These are phyloP conservation scores for Haliclona indistincta DNA, from an alignment of 37 sponge, comb jelly and placozoan genomes.

Conservation along the genomic window DNA sequence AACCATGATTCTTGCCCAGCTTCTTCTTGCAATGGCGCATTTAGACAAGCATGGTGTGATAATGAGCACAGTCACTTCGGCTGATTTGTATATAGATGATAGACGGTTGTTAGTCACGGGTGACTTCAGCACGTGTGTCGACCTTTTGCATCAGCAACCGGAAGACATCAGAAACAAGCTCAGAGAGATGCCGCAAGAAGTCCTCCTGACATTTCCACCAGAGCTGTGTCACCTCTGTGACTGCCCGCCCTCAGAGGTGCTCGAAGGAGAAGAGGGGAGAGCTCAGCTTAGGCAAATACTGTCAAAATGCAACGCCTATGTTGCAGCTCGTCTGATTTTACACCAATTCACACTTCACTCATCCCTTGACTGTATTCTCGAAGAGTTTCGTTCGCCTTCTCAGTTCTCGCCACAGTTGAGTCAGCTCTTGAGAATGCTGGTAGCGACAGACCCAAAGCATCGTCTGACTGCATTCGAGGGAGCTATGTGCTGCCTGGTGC, in stretches of 20 bases:
- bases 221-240: background rate
- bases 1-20: constrained; percentile 20
- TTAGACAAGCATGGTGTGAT: constrained; percentile 24
- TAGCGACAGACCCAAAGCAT: constrained; percentile 15
- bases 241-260: constrained; percentile 22
- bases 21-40: constrained; percentile 36
- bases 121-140: constrained; percentile 11
- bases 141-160: background rate
- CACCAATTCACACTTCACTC: background rate
- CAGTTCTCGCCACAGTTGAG: constrained; percentile 29
- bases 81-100: constrained; percentile 11
- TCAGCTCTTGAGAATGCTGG: constrained; percentile 28
- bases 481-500: constrained; percentile 30
- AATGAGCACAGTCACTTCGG: constrained; percentile 14
- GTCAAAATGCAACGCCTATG: constrained; percentile 25
- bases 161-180: background rate
- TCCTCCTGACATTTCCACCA: background rate
- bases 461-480: constrained; percentile 27
- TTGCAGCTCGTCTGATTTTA: constrained; percentile 4
- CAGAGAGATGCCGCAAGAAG: background rate
- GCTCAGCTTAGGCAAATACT: constrained; percentile 1
- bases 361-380: constrained; percentile 2
- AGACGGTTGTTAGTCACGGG: background rate
- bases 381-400: too few relatives aligned
- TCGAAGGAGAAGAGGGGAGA: background rate